Evolutionary conservation across 2,888 invertebrate species (phyloP), one percentile per base, ranked within the genome.

Genomic region (Leptura quadrifasciata): DNA sequence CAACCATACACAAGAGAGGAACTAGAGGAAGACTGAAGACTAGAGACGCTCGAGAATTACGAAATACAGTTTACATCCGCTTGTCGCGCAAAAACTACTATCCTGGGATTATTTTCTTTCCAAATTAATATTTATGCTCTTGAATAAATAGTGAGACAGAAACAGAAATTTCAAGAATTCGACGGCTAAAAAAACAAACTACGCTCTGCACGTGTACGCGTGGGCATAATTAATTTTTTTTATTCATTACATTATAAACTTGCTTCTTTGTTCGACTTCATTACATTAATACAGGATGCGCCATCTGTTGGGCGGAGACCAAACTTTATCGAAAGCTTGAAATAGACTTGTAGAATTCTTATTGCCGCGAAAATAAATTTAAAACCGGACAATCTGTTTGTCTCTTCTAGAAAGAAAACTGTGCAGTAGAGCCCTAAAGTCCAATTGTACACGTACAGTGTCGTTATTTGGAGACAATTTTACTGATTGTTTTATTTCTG

Each of bases 21-120:
- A 39, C 47, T n/a, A 47, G n/a, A 47, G 47, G n/a, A n/a, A n/a
- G 39, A 39, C 63, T 39, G 5, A 3, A 3, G 5, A 3, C 2
- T 10, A 52, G 54, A 20, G 65, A 21, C 65, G 52, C 35, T 24
- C 54, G 21, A 65, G 52, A 52, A 65, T 65, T 65, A 52, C 17
- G 27, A 64, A 12, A 15, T 47, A n/a, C 27, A 8, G 6, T 39
- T 63, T 47, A 24, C 65, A 65, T 65, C 65, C 65, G 65, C 52
- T 24, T 65, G 24, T 52, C 65, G 54, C 31, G 52, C 65, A n/a
- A 65, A 21, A 65, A 64, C n/a, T 47, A 35, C 17, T 15, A 21
- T 10, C 20, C 8, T 57, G 5, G 10, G 20, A 57, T 20, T 10
- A 20, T 57, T 21, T 20, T 57, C 57, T 57, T 20, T 20, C 20